A percentile compares a stretch with the other conserved stretches of the same genome.
phyloP scores from a whole-genome alignment of 2,888 invertebrate genomes.

The Sepiola atlantica region DNA sequence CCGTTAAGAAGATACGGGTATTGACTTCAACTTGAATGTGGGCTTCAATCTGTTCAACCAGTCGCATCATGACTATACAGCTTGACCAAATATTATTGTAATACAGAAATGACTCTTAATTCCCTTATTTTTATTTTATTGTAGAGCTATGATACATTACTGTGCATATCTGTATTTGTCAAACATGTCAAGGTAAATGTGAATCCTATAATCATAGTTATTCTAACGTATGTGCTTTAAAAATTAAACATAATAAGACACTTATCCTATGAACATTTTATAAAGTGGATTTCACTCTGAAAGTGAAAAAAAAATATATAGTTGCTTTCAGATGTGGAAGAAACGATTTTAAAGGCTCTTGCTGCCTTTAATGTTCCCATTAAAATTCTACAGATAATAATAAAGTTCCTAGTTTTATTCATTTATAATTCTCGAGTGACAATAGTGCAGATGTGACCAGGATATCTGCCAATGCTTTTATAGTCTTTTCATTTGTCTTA shows the following conservation, averaged over 20 bases:
- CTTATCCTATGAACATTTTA: conserved; percentile 2
- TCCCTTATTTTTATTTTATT: background rate
- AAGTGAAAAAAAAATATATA: background rate
- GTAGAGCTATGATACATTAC: background rate
- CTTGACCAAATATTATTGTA: conserved; percentile 2
- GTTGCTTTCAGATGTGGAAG: background rate
- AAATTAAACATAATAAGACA: background rate
- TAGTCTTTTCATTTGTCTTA: background rate
- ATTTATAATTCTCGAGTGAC: background rate
- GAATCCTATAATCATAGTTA: background rate
- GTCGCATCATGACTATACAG: conserved; percentile 41
- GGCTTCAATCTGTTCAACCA: conserved; percentile 45
- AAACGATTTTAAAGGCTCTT: background rate
- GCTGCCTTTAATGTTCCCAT: background rate
- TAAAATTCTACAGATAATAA: background rate
- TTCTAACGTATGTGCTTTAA: background rate
- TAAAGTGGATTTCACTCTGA: background rate
- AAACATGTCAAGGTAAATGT: background rate
- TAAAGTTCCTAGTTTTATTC: conserved; percentile 24
- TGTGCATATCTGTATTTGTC: background rate
- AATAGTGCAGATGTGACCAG: background rate
- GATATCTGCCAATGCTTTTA: background rate
- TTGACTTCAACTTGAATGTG: conserved; percentile 43
- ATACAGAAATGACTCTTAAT: background rate
- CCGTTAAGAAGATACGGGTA: conserved; percentile 44